These are phyloP conservation scores for Ectobius pallidus DNA, from an alignment of 2,888 invertebrate species.

Conservation along the genomic window DNA sequence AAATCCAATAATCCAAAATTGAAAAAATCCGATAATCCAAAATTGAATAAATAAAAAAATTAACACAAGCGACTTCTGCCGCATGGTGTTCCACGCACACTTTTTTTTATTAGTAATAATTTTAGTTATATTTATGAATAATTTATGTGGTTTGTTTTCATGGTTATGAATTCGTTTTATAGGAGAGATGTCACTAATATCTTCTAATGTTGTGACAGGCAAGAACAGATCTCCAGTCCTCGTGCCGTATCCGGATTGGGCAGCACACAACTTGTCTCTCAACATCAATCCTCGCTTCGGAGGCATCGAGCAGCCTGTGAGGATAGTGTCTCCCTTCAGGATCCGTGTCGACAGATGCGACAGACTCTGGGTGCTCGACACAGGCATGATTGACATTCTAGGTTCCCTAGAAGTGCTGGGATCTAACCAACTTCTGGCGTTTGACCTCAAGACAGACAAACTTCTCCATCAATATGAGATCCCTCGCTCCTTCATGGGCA, in stretches of 20 bases:
- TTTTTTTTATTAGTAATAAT: too few species aligned
- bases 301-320: too few species aligned
- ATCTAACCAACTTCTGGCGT: slow-evolving; percentile 60
- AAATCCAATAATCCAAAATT: too few species aligned
- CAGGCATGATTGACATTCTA: slow-evolving; percentile 69
- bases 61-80: too few species aligned
- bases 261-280: slow-evolving; percentile 60
- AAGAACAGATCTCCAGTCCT: slow-evolving; percentile 62
- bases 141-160: too few species aligned
- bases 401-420: slow-evolving; percentile 51
- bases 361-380: slow-evolving; percentile 80
- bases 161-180: too few species aligned
- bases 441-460: slow-evolving; percentile 73
- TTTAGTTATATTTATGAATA: too few species aligned
- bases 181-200: too few species aligned
- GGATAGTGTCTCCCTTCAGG: slow-evolving; percentile 74
- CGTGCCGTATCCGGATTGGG: slow-evolving; percentile 82
- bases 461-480: slow-evolving; percentile 69
- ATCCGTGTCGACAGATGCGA: slow-evolving; percentile 76
- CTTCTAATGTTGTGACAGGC: too few species aligned
- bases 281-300: neutral
- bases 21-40: too few species aligned
- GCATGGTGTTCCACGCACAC: too few species aligned
- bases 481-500: slow-evolving; percentile 63
- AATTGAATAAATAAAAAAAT: too few species aligned